Conservation (phyloP, 2,888 invertebrate genomes). For the Alloplasta piceator region DNA sequence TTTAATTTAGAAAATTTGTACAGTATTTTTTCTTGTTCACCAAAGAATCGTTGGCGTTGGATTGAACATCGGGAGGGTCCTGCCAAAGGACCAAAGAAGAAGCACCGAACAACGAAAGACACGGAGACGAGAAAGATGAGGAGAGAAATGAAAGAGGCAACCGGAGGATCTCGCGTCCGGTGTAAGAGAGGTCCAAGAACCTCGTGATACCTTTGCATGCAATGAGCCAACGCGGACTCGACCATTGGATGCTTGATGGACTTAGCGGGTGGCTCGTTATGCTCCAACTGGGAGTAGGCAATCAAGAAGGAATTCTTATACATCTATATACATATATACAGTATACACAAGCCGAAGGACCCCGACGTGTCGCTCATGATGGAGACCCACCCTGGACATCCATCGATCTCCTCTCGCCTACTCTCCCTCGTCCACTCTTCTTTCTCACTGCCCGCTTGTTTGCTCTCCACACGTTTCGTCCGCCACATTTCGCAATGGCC, state of each 20-base stretch:
- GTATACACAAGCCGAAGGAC: constrained; percentile 51
- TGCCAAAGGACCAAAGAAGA: not conserved
- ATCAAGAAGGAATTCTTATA: constrained; percentile 80
- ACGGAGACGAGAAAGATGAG: not conserved
- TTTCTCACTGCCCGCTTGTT: constrained; percentile 64
- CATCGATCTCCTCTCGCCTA: constrained; percentile 78
- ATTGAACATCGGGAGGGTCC: constrained; percentile 21
- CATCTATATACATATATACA: constrained; percentile 49
- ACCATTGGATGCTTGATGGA: constrained; percentile 80
- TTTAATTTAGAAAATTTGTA: no score
- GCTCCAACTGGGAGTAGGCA: constrained; percentile 75
- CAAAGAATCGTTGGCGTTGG: constrained; percentile 5
- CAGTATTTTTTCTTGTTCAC: not conserved
- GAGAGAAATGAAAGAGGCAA: constrained; percentile 32
- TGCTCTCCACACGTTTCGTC: constrained; percentile 68
- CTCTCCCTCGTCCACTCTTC: constrained; percentile 18
- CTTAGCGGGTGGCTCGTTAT: constrained; percentile 82
- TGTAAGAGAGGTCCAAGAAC: constrained; percentile 27
- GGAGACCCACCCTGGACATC: constrained; percentile 77
- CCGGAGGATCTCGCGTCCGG: constrained; percentile 24
- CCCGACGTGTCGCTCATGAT: constrained; percentile 82
- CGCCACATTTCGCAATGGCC: constrained; percentile 28
- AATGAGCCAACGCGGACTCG: constrained; percentile 75
- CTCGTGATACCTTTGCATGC: constrained; percentile 44
- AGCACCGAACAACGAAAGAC: no score